These are phyloP conservation scores for Meloidogyne hapla DNA, from an alignment of 1,140 invertebrate species.

Conservation along the genomic window DNA sequence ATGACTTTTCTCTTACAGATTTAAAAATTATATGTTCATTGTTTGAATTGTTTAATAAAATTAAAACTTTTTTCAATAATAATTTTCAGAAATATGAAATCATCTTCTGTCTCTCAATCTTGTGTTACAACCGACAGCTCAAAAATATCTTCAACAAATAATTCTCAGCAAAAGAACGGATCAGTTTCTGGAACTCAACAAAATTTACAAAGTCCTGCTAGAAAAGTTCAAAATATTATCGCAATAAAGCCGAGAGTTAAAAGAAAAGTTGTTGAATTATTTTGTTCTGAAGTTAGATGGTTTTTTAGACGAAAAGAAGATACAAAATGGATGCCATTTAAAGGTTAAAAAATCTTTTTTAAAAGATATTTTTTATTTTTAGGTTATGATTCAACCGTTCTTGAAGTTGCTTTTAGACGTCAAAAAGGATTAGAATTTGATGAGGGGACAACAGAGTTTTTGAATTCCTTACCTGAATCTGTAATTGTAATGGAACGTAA, in stretches of 20 bases:
- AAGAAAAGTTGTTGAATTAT: slow-evolving; percentile 54
- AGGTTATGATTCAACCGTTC: slow-evolving; percentile 57
- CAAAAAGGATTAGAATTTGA: slow-evolving; percentile 48
- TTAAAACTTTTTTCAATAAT: too few relatives aligned
- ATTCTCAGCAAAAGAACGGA: not conserved
- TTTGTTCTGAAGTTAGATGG: slow-evolving; percentile 56
- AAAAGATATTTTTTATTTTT: slow-evolving; percentile 29
- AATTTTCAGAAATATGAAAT: not conserved
- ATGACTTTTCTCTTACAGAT: too few relatives aligned
- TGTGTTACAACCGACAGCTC: not conserved
- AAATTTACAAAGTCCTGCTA: not conserved
- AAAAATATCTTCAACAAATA: not conserved
- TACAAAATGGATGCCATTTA: slow-evolving; percentile 57
- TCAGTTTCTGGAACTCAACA: not conserved
- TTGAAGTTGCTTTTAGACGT: slow-evolving; percentile 54
- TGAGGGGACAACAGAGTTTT: slow-evolving; percentile 15
- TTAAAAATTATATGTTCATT: too few relatives aligned
- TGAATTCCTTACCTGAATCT: slow-evolving; percentile 25
- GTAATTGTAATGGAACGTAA: slow-evolving; percentile 60
- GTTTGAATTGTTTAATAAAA: too few relatives aligned
- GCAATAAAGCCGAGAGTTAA: slow-evolving; percentile 18
- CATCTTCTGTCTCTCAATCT: not conserved
- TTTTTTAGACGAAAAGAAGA: slow-evolving; percentile 49
- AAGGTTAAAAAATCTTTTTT: slow-evolving; percentile 47
- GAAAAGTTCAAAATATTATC: slow-evolving; percentile 12